phyloP scores from a whole-genome alignment of 2,888 invertebrate genomes.

The Oscheius sp. region DNA sequence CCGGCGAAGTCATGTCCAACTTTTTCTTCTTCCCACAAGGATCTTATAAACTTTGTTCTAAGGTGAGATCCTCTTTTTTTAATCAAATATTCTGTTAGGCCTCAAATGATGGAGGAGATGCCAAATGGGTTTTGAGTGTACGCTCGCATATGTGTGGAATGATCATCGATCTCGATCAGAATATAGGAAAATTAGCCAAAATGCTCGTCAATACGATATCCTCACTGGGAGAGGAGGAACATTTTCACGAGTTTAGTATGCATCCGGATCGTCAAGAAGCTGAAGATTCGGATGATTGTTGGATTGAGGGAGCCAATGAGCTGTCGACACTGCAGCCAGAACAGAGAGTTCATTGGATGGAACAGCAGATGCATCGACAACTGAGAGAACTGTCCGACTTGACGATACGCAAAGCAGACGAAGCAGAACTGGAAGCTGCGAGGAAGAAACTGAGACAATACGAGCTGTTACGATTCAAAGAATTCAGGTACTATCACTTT shows the following conservation, averaged over 20 bases:
- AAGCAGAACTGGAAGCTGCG: constrained; percentile 90
- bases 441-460: constrained; percentile 89
- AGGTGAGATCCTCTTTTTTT: constrained; percentile 1
- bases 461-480: constrained; percentile 87
- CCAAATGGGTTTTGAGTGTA: constrained; percentile 97
- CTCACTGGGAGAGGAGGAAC: constrained; percentile 80
- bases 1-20: constrained; percentile 74
- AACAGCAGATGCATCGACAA: constrained; percentile 87
- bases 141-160: constrained; percentile 94
- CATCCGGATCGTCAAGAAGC: constrained; percentile 43
- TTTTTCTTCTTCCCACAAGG: constrained; percentile 96
- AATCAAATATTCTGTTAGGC: neutral
- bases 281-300: constrained; percentile 44
- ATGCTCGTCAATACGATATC: constrained; percentile 94
- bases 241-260: constrained; percentile 46
- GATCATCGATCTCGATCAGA: constrained; percentile 67
- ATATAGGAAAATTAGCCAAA: constrained; percentile 83
- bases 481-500: constrained; percentile 53
- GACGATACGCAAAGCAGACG: constrained; percentile 84
- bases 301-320: constrained; percentile 50
- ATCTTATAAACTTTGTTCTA: constrained; percentile 94
- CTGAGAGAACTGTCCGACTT: constrained; percentile 93
- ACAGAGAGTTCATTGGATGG: constrained; percentile 65
- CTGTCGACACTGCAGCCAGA: constrained; percentile 50
- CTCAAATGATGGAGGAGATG: constrained; percentile 74